Evolutionary conservation across 2,888 invertebrate species (phyloP).

Genomic region (Calliopum simillimum): DNA sequence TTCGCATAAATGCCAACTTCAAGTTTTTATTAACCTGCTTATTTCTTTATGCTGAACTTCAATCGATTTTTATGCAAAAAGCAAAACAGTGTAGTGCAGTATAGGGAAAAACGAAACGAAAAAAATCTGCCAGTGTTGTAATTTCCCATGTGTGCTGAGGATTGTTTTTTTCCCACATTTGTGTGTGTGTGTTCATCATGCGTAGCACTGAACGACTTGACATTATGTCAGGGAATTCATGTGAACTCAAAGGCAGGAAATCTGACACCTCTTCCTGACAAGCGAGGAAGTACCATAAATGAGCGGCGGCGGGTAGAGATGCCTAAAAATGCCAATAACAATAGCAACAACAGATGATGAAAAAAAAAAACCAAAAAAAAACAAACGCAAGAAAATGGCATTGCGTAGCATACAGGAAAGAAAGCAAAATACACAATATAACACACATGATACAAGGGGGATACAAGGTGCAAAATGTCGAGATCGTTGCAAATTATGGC

Average conservation of each 20-base stretch:
- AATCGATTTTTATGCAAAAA: too few relatives aligned
- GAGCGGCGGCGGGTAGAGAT: background rate
- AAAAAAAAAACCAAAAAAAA: too few relatives aligned
- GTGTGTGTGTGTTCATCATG: background rate
- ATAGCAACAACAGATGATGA: too few relatives aligned
- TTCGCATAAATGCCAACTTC: too few relatives aligned
- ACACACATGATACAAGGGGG: too few relatives aligned
- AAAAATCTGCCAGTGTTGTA: constrained; percentile 1
- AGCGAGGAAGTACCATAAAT: background rate
- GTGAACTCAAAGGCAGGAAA: constrained; percentile 9
- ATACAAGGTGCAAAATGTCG: too few relatives aligned
- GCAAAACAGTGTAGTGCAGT: too few relatives aligned
- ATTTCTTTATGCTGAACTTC: too few relatives aligned
- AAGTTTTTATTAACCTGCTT: too few relatives aligned
- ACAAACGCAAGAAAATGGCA: too few relatives aligned
- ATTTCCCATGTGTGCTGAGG: constrained; percentile 3
- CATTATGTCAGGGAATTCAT: constrained; percentile 10
- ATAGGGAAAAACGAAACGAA: background rate
- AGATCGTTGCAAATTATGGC: constrained; percentile 1
- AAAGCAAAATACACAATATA: too few relatives aligned
- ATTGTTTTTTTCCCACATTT: background rate
- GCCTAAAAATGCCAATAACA: background rate
- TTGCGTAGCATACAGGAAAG: too few relatives aligned
- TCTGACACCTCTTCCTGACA: constrained; percentile 11
- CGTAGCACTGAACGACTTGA: background rate